Conservation (phyloP, 1,140 invertebrate species). For the Magallana gigas region DNA sequence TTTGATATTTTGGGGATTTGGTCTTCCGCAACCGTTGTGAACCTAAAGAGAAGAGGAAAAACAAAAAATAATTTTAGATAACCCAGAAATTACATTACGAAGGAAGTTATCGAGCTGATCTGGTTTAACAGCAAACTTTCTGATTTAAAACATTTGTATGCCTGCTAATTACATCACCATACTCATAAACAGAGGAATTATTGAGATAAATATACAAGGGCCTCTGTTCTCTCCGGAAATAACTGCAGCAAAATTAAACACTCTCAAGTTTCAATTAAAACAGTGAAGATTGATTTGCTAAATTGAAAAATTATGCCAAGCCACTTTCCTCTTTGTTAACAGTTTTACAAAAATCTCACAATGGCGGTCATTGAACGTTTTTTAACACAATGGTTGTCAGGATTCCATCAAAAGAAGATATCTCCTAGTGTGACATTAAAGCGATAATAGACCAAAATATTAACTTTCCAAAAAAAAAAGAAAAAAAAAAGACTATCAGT, state of each 20-base stretch:
- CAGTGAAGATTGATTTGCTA: constrained; percentile 8
- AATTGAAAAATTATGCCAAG: background rate
- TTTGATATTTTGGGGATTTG: background rate
- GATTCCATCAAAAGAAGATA: background rate
- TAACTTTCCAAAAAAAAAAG: too few relatives aligned
- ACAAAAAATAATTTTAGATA: background rate
- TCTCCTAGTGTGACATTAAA: background rate
- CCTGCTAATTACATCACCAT: background rate
- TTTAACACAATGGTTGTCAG: background rate
- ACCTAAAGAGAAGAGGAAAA: constrained; percentile 16
- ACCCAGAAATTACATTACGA: background rate
- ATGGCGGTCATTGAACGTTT: background rate
- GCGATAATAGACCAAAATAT: too few relatives aligned
- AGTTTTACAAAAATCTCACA: background rate
- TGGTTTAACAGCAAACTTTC: background rate
- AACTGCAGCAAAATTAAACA: background rate
- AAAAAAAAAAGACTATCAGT: too few relatives aligned
- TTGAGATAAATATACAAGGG: constrained; percentile 4
- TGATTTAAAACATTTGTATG: background rate
- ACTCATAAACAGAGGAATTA: background rate
- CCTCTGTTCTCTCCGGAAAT: background rate
- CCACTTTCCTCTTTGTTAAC: background rate
- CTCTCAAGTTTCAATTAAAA: background rate
- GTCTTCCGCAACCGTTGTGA: constrained; percentile 49
- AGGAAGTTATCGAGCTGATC: constrained; percentile 4